Conservation (phyloP, 2,113 vertebrate species). For the Semicossyphus pulcher region DNA sequence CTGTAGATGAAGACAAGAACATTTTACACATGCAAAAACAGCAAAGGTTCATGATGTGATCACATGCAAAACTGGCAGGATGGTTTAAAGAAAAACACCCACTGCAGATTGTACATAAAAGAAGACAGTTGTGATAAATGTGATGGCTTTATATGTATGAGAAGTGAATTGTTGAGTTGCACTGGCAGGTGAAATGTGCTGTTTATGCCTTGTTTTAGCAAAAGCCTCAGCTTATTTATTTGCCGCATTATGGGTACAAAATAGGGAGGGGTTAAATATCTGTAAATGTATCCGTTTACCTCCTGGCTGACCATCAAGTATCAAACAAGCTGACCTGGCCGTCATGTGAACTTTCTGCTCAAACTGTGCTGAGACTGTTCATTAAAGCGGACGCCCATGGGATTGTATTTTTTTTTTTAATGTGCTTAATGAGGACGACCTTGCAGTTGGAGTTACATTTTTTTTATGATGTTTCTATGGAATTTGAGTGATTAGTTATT, state of each 20-base stretch:
- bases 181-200: conserved; percentile 25
- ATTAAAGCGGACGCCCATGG: too few species aligned
- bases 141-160: background rate
- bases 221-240: conserved; percentile 11
- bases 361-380: too few species aligned
- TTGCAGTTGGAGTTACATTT: too few species aligned
- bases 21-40: background rate
- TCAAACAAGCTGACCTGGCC: background rate
- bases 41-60: conserved; percentile 6
- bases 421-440: too few species aligned
- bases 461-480: too few species aligned
- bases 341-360: too few species aligned
- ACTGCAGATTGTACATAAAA: too few species aligned
- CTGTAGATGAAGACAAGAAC: conserved; percentile 45
- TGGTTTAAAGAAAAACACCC: too few species aligned
- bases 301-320: background rate
- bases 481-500: too few species aligned
- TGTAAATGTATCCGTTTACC: background rate
- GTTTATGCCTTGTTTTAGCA: conserved; percentile 42
- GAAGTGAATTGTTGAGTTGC: background rate
- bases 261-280: background rate
- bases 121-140: background rate
- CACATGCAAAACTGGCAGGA: too few species aligned
- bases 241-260: background rate
- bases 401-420: too few species aligned